Conservation (phyloP, 2,888 invertebrate genomes). For the Automeris io region DNA sequence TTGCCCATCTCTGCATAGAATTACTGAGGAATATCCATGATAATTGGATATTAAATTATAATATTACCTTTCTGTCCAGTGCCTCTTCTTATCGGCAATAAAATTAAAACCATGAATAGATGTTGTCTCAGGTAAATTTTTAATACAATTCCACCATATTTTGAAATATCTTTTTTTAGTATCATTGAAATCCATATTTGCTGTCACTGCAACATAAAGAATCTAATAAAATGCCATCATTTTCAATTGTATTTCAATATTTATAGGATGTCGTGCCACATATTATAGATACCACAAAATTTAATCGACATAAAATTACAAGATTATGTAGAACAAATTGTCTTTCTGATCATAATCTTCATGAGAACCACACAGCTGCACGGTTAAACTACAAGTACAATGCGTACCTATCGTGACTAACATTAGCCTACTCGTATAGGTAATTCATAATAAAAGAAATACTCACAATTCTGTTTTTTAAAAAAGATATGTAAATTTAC, state of each 20-base stretch:
- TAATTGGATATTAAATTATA: not conserved
- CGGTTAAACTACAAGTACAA: conserved; percentile 10
- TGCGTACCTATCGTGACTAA: not conserved
- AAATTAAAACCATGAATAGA: conserved; percentile 81
- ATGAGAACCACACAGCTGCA: conserved; percentile 40
- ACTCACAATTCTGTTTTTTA: too few relatives aligned
- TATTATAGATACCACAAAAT: conserved; percentile 16
- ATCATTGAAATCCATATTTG: conserved; percentile 33
- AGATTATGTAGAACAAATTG: conserved; percentile 16
- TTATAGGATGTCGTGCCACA: conserved; percentile 16
- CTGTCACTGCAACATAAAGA: conserved; percentile 1
- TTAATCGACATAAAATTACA: conserved; percentile 13
- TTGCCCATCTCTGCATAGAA: too few relatives aligned
- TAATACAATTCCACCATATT: conserved; percentile 69
- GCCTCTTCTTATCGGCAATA: conserved; percentile 77
- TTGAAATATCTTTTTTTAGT: conserved; percentile 43
- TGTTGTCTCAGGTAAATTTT: conserved; percentile 63
- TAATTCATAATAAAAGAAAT: too few relatives aligned
- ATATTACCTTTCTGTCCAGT: conserved; percentile 79
- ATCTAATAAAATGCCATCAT: conserved; percentile 10
- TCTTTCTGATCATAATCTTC: conserved; percentile 30
- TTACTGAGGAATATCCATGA: too few relatives aligned
- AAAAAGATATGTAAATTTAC: too few relatives aligned
- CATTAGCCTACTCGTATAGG: not conserved
- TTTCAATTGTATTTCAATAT: conserved; percentile 13